Base-by-base conservation (phyloP, 2,888 invertebrate species). In the Drosophila anomalata region DNA sequence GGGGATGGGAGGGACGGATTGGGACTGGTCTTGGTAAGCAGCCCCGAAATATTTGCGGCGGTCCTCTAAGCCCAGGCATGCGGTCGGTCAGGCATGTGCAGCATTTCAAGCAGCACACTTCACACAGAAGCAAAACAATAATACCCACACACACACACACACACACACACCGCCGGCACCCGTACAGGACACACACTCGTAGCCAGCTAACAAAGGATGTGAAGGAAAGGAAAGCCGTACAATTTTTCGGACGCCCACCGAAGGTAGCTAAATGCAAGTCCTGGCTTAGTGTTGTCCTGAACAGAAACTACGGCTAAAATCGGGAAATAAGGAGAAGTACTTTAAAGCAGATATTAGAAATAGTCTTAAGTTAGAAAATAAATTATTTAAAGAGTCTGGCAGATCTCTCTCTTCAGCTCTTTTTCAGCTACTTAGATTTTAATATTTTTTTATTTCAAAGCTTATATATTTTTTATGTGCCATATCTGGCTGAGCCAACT, bases 21-120 rank as follows among this genome's bases (percentile, higher is more conserved):
- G 20, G 44, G 41, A 2, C 29, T 8, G 29, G 47, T 14, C 29
- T 70, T 31, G 58, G 61, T 78, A 80, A 78, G 88, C 76, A 81
- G 79, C 69, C 76, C 77, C 75, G 69, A 82, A 82, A 87, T 82
- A 87, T 88, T 88, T 88, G 82, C 56, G 82, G 82, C 85, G 78
- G 78, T 66, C 87, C 81, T 77, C 78, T 74, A 75, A 88, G 87
- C 85, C 79, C 85, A 87, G 87, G 78, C 73, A 87, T 82, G 81
- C 81, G 87, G 88, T 88, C 73, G 75, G 72, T 58, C 84, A 87
- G 89, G 87, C 82, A 88, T 82, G 82, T 82, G 81, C 87, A 81
- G 88, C 87, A 88, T 88, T 88, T 81, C 75, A 83, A 86, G 88
- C 88, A 68, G 79, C 80, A 70, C 46, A 46, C 78, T 73, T 75